phyloP scores from a whole-genome alignment of 2,113 vertebrate species.

The Leucosticte australis region DNA sequence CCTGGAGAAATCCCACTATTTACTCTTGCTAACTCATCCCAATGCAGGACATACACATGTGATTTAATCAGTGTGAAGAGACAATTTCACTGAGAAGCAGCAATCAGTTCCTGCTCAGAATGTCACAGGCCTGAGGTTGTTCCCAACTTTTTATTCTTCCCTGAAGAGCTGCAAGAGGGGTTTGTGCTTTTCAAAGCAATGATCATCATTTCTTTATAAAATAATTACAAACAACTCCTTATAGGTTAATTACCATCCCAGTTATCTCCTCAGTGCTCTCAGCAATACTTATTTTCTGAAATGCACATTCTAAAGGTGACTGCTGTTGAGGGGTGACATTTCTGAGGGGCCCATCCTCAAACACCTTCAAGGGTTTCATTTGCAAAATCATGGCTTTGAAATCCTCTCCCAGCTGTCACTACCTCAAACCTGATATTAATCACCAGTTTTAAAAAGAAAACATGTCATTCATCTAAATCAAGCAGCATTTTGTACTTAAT shows the following conservation, averaged over 20 bases:
- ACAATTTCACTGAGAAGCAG: not conserved
- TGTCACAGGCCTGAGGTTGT: not conserved
- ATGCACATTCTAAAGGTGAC: not conserved
- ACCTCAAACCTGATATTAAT: not conserved
- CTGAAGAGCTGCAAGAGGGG: not conserved
- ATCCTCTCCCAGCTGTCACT: not conserved
- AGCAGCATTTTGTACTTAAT: not conserved
- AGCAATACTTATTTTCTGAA: not conserved
- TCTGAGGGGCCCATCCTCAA: not conserved
- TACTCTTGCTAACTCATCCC: not conserved
- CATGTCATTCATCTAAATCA: not conserved
- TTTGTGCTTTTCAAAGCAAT: not conserved
- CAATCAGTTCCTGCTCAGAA: not conserved
- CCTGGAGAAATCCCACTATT: not conserved
- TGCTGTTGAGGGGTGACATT: not conserved
- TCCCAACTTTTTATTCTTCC: not conserved
- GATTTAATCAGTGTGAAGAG: not conserved
- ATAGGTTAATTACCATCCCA: not conserved
- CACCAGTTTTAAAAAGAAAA: not conserved
- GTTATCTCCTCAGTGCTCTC: not conserved
- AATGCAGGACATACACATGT: rapidly evolving
- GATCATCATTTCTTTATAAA: not conserved
- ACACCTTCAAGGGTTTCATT: not conserved
- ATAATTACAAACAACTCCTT: not conserved
- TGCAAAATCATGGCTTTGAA: not conserved